Conservation (phyloP, 2,797 vertebrate genomes). For the Hapalemur alaotrensis region DNA sequence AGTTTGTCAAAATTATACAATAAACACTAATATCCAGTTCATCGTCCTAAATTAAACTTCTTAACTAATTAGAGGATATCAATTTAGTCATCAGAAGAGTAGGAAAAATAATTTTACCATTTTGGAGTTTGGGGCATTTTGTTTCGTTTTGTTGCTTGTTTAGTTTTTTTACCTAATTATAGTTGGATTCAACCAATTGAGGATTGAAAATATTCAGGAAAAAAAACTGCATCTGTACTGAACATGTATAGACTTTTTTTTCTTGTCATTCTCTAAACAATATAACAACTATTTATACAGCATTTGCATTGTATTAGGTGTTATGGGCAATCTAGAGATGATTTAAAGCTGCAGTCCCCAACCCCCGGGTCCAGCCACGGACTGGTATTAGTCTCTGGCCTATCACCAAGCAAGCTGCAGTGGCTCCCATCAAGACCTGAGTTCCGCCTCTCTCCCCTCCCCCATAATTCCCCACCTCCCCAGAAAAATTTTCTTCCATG, state of each 20-base stretch:
- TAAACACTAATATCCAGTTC: neutral
- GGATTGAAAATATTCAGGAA: neutral
- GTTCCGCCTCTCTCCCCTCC: too few relatives aligned
- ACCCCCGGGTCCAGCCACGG: too few relatives aligned
- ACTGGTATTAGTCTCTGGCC: too few relatives aligned
- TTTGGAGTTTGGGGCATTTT: neutral
- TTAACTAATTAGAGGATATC: neutral
- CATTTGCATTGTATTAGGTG: neutral
- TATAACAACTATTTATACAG: neutral
- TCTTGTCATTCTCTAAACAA: neutral
- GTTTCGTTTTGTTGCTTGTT: neutral
- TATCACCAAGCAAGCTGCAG: too few relatives aligned
- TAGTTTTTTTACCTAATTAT: neutral
- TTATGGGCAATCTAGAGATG: neutral
- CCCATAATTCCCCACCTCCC: fast-evolving
- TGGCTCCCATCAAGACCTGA: too few relatives aligned
- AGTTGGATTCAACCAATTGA: neutral
- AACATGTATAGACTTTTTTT: neutral
- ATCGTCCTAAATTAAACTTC: neutral
- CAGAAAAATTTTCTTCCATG: too few relatives aligned
- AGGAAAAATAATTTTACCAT: neutral
- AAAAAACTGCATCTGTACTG: neutral
- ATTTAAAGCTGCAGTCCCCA: neutral
- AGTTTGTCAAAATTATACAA: neutral
- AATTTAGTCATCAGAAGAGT: neutral